Evolutionary conservation across 2,888 invertebrate genomes (phyloP).

Genomic region (Meliscaeva auricollis): DNA sequence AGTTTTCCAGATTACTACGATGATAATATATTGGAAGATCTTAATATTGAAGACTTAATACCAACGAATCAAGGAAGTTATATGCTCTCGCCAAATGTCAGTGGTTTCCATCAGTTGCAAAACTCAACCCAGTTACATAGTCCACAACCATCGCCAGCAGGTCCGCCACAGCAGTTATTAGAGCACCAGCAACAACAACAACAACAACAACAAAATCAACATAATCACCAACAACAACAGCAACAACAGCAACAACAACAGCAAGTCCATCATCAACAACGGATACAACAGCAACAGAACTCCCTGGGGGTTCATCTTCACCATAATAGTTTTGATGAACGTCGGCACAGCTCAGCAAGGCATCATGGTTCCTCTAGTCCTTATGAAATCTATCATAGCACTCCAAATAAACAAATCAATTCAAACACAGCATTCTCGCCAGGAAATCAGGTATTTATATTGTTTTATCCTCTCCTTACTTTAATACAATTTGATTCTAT

Average conservation of each 20-base stretch:
- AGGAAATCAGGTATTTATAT: constrained; percentile 85
- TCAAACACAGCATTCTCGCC: constrained; percentile 87
- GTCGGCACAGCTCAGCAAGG: constrained; percentile 76
- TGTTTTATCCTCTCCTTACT: constrained; percentile 85
- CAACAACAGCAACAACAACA: constrained; percentile 77
- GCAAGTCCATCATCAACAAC: constrained; percentile 77
- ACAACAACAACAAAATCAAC: constrained; percentile 77
- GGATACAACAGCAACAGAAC: constrained; percentile 74
- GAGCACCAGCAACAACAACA: constrained; percentile 80
- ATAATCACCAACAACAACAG: constrained; percentile 76
- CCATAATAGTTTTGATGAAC: constrained; percentile 77
- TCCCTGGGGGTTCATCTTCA: constrained; percentile 73
- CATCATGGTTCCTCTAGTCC: constrained; percentile 82
- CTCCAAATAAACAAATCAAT: constrained; percentile 82
- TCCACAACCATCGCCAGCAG: constrained; percentile 79
- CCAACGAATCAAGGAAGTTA: constrained; percentile 74
- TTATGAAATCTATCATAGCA: constrained; percentile 83
- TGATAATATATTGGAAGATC: constrained; percentile 91
- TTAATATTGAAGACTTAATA: constrained; percentile 93
- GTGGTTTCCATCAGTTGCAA: constrained; percentile 66
- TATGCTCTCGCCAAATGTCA: constrained; percentile 86
- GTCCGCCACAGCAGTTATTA: constrained; percentile 81
- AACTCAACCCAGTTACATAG: constrained; percentile 80
- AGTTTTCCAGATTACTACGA: constrained; percentile 94
- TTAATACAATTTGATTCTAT: background rate